These are phyloP conservation scores for Aricia agestis DNA, from an alignment of 1,140 invertebrate genomes.

Conservation along the genomic window DNA sequence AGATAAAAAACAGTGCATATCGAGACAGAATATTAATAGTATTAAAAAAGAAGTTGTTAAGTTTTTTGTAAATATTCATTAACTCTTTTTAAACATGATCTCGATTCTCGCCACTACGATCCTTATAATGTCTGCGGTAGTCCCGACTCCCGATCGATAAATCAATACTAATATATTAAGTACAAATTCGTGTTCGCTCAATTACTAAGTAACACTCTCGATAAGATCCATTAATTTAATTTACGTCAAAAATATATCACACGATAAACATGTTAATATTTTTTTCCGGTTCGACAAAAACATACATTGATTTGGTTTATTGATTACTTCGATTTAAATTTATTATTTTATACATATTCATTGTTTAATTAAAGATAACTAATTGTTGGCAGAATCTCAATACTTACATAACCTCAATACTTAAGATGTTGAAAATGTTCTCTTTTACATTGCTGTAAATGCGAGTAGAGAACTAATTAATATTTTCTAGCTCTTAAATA, in stretches of 20 bases:
- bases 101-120: not conserved
- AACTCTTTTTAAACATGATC: not conserved
- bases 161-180: slow-evolving; percentile 15
- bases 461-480: too few relatives aligned
- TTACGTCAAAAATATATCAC: slow-evolving; percentile 12
- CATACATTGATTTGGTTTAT: not conserved
- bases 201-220: slow-evolving; percentile 7
- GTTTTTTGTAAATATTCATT: not conserved
- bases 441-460: too few relatives aligned
- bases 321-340: not conserved
- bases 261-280: slow-evolving; percentile 14
- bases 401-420: too few relatives aligned
- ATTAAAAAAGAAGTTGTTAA: too few relatives aligned
- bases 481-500: too few relatives aligned
- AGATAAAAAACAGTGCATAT: too few relatives aligned
- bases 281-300: not conserved
- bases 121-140: not conserved
- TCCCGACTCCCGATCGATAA: slow-evolving; percentile 4
- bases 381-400: too few relatives aligned
- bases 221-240: slow-evolving; percentile 17
- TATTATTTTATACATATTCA: too few relatives aligned
- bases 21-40: too few relatives aligned
- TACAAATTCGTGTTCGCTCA: slow-evolving; percentile 18
- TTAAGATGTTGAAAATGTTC: too few relatives aligned
- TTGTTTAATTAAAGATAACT: too few relatives aligned